Percentiles rank a stretch among this genome's conserved stretches.
Evolutionary conservation across 2,797 vertebrate species (phyloP).

Genomic region (Syngnathus acus): DNA sequence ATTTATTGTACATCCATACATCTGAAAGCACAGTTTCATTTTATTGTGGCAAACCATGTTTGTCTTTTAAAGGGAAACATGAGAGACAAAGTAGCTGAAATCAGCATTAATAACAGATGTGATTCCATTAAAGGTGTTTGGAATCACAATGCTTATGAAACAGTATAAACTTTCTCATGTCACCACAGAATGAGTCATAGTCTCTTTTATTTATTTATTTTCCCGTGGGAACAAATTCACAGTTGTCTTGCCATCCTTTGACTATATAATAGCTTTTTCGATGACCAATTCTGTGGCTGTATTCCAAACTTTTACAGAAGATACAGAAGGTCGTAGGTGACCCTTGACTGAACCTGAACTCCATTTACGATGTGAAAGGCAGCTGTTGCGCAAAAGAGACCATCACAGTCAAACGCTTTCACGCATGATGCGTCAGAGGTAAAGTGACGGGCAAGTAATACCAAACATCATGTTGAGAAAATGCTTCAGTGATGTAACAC

Average conservation of each 20-base stretch:
- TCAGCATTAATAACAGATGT: neutral
- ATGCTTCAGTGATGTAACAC: neutral
- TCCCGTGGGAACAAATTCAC: too few species aligned
- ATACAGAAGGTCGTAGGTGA: conserved; percentile 3
- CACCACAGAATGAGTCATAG: too few species aligned
- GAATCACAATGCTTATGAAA: neutral
- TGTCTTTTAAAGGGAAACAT: neutral
- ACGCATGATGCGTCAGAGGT: conserved; percentile 2
- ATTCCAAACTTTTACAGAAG: too few species aligned
- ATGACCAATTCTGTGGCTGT: too few species aligned
- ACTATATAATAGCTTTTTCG: too few species aligned
- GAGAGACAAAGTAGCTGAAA: neutral
- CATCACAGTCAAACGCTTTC: neutral
- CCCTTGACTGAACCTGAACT: conserved; percentile 21
- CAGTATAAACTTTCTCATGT: too few species aligned
- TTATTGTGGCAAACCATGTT: neutral
- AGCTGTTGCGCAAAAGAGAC: neutral
- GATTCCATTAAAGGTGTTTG: neutral
- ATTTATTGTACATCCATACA: neutral
- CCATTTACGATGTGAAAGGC: conserved; percentile 32
- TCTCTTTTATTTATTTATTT: too few species aligned
- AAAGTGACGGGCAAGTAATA: neutral
- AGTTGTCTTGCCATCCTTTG: too few species aligned
- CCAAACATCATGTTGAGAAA: neutral
- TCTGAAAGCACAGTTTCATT: neutral